A percentile compares a stretch with the other conserved stretches of the same genome.
These are phyloP conservation scores for Blastomussa wellsi DNA, from an alignment of 92 coral and sea anemone genomes.

Conservation along the genomic window DNA sequence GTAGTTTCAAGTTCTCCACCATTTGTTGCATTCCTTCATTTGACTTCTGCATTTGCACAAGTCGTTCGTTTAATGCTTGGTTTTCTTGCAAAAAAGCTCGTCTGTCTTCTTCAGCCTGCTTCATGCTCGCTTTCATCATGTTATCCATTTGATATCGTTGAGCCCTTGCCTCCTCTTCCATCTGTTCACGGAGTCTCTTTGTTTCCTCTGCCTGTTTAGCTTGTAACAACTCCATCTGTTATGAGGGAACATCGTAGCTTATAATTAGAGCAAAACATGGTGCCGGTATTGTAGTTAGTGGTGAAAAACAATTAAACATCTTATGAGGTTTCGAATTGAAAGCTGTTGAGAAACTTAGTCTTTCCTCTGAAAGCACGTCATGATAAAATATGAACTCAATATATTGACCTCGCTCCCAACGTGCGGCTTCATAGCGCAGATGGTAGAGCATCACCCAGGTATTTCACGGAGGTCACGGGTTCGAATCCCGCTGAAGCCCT, in stretches of 20 bases:
- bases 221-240: constrained; percentile 47
- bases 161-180: constrained; percentile 41
- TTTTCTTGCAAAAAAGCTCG: constrained; percentile 34
- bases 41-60: constrained; percentile 19
- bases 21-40: constrained; percentile 8
- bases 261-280: no score
- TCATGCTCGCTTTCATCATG: constrained; percentile 64
- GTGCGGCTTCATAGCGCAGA: no score
- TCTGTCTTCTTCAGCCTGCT: constrained; percentile 39
- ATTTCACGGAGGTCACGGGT: no score
- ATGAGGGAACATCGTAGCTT: not conserved
- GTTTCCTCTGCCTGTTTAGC: constrained; percentile 53
- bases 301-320: no score
- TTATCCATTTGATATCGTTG: constrained; percentile 62
- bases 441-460: no score
- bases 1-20: constrained; percentile 3
- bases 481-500: no score
- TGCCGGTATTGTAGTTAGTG: no score
- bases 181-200: constrained; percentile 44
- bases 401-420: no score
- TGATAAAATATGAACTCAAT: no score
- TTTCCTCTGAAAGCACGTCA: no score
- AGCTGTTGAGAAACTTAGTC: no score
- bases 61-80: constrained; percentile 16
- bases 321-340: no score